Conservation (phyloP, 2,113 vertebrate genomes). For the Archocentrus centrarchus region DNA sequence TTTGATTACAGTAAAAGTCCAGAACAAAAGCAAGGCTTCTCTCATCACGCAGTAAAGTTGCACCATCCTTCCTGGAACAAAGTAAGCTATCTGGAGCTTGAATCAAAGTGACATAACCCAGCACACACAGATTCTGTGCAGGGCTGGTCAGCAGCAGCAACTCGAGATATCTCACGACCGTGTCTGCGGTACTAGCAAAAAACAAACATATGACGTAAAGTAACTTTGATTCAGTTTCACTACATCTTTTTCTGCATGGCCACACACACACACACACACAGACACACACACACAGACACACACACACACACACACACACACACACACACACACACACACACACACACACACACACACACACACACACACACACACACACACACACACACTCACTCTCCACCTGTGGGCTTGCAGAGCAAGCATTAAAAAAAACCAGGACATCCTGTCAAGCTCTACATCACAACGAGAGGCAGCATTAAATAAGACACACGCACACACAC, state of each 20-base stretch:
- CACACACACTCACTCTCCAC: not conserved
- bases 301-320: not conserved
- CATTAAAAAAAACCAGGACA: not conserved
- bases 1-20: constrained; percentile 4
- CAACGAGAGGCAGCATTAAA: not conserved
- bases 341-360: not conserved
- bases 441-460: not conserved
- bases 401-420: too few species aligned
- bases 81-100: not conserved
- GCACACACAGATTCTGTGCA: not conserved
- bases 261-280: not conserved
- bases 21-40: not conserved
- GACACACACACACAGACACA: too few species aligned
- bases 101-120: not conserved
- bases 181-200: not conserved
- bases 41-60: constrained; percentile 14
- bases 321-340: not conserved
- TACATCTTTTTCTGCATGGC: not conserved
- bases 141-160: not conserved
- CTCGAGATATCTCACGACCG: not conserved
- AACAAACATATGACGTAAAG: not conserved
- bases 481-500: not conserved
- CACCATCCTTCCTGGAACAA: constrained; percentile 28
- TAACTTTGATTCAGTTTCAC: not conserved
- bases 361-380: not conserved